These are phyloP conservation scores for Pasiphila rectangulata DNA, from an alignment of 2,888 invertebrate species.

Conservation along the genomic window DNA sequence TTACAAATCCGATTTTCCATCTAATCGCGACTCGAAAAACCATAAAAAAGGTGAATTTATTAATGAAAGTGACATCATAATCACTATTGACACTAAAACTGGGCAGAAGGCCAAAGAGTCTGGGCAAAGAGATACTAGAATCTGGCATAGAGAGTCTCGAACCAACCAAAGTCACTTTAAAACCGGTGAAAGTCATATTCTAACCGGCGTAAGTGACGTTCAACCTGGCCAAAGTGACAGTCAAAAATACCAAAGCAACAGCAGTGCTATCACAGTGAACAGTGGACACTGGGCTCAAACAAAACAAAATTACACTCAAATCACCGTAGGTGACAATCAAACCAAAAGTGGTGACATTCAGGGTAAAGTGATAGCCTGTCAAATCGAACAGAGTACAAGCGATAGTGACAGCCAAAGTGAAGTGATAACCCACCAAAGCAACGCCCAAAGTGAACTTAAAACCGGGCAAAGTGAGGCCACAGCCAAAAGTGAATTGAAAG, in stretches of 20 bases:
- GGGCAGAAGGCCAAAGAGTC: background rate
- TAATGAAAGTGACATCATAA: constrained; percentile 4
- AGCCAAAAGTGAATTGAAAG: constrained; percentile 22
- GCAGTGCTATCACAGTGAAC: background rate
- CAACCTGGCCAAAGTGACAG: background rate
- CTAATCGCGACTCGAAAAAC: background rate
- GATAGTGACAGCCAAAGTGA: constrained; percentile 19
- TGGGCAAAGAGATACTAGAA: no score
- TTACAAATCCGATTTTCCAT: background rate
- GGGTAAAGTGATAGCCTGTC: constrained; percentile 7
- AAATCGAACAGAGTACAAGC: constrained; percentile 17
- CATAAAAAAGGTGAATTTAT: background rate
- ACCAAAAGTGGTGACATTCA: constrained; percentile 38
- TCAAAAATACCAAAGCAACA: background rate
- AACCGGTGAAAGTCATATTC: constrained; percentile 5
- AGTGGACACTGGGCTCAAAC: background rate
- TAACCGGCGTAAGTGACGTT: background rate
- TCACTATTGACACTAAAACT: background rate
- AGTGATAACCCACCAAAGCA: constrained; percentile 34
- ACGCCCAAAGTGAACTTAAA: constrained; percentile 37
- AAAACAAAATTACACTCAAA: background rate
- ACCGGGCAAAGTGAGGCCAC: constrained; percentile 25
- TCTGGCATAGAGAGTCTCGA: no score
- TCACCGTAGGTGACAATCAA: no score
- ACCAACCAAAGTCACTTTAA: background rate